Base-by-base conservation (phyloP, 2,797 vertebrate species). In the Lagorchestes hirsutus region DNA sequence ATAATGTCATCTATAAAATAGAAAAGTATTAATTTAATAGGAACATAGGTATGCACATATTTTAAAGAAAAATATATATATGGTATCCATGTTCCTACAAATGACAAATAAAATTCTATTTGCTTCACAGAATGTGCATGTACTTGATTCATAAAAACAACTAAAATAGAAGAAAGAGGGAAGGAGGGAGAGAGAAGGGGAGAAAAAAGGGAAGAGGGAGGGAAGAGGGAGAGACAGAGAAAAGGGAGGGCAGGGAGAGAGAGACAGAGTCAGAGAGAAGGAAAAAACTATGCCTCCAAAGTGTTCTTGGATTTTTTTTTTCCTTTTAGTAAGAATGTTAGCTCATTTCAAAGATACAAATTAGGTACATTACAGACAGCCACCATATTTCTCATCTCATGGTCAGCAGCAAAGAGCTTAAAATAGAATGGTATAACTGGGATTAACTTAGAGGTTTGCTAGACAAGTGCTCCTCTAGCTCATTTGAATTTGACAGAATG, bases 351-450 rank as follows among this genome's bases (percentile, higher is more conserved):
- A 67, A 93, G 90, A 58, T 0, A 52, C 14, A 59, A 90, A 54
- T 57, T 3, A 2, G 82, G 54, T 87, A 58, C 5, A 50, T 50
- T 40, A 50, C 55, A 0, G 29, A 1, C 87, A 52, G 13, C 29
- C 10, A 59, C 87, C 4, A 5, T 22, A 16, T 93, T 93, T 74
- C 57, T 92, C 82, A 40, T 82, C 93, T 93, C 91, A 0, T 55
- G 27, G 90, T 5, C 29, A 6, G 6, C 34, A 92, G 95, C 92
- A 67, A 91, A 55, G 95, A 94, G 95, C 97, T 98, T 98, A 98
- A 98, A 97, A 98, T 96, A 98, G 98, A 97, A 94, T 0, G 54
- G 93, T 94, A 95, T 1, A 6, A 54, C 96, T 98, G 97, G 97
- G 97, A 97, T 96, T 94, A 93, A 94, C 94, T 90, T 57, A 96